Base-by-base conservation (phyloP, 2,113 vertebrate species). In the Grammomys surdaster region DNA sequence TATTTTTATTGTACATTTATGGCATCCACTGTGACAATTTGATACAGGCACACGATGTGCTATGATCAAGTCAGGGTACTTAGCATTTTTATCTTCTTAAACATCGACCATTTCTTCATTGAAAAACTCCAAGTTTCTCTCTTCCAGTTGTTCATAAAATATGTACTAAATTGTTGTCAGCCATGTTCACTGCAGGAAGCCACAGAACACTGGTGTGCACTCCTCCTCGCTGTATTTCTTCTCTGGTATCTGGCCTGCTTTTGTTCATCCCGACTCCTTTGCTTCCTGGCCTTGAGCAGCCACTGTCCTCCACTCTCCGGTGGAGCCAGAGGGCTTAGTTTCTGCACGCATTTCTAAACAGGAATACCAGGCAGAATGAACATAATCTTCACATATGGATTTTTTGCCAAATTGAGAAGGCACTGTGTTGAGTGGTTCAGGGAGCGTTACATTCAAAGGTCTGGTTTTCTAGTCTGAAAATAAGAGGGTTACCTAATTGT, bases 351-450 rank as follows among this genome's bases (percentile, higher is more conserved):
- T 86, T 86, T 60, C 26, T 95, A 89, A 75, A 90, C 19, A 91
- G n/a, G 26, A 89, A 95, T 93, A 70, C n/a, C 12, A 89, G 69
- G 28, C 24, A 81, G 31, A 92, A 13, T 94, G 58, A 94, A 78
- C 33, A 73, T 33, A 88, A 19, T 72, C 36, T 73, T 70, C 31
- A 70, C 17, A 46, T 40, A 73, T 36, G 14, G 5, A 51, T 5
- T 97, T 96, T 96, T 78, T 91, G 84, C 40, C 60, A 96, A 96
- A 93, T 33, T 28, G 31, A 13, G n/a, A 12, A 4, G 91, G 8
- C 5, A n/a, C 14, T 73, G 58, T 69, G 0, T 48, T 96, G 85
- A 77, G 76, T 72, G 22, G 0, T 6, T 67, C 43, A 28, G 75
- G 3, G 58, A 46, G 3, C 10, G 69, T 22, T 77, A 31, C 86